phyloP scores from a whole-genome alignment of 2,113 vertebrate genomes.

The Periophthalmodon schlosseri region DNA sequence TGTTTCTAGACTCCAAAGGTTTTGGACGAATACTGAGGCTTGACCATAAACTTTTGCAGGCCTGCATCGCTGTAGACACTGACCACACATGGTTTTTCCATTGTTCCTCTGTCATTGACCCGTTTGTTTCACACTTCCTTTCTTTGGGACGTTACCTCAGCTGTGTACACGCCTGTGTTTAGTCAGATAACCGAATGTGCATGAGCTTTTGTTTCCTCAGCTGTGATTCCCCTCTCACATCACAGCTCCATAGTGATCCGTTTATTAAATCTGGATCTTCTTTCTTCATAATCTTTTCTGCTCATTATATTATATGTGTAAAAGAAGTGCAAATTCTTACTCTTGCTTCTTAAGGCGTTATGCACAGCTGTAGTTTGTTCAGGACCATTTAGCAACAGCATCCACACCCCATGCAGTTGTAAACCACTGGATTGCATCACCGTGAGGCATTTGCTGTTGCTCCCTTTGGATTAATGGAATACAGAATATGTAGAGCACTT shows the following conservation, averaged over 20 bases:
- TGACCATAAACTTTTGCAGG: background rate
- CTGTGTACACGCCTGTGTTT: conserved; percentile 59
- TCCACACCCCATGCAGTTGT: background rate
- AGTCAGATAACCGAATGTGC: conserved; percentile 54
- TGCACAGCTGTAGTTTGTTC: conserved; percentile 32
- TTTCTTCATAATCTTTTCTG: background rate
- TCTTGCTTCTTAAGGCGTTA: conserved; percentile 1
- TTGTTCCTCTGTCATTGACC: conserved; percentile 1
- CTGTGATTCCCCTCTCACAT: conserved; percentile 23
- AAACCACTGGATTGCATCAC: conserved; percentile 30
- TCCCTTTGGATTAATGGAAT: conserved; percentile 49
- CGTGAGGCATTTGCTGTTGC: conserved; percentile 35
- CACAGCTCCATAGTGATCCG: background rate
- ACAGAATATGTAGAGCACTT: conserved; percentile 51
- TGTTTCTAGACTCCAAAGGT: background rate
- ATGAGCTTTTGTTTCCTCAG: conserved; percentile 63
- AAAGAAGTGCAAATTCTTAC: background rate
- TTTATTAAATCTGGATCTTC: background rate
- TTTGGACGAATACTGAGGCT: background rate
- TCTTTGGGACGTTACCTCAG: conserved; percentile 41
- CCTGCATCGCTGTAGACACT: background rate
- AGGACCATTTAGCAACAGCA: conserved; percentile 23
- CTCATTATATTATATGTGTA: background rate
- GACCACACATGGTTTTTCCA: background rate
- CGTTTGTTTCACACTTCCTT: conserved; percentile 18